phyloP scores from a whole-genome alignment of 2,888 invertebrate genomes.

The Argynnis bischoffii region DNA sequence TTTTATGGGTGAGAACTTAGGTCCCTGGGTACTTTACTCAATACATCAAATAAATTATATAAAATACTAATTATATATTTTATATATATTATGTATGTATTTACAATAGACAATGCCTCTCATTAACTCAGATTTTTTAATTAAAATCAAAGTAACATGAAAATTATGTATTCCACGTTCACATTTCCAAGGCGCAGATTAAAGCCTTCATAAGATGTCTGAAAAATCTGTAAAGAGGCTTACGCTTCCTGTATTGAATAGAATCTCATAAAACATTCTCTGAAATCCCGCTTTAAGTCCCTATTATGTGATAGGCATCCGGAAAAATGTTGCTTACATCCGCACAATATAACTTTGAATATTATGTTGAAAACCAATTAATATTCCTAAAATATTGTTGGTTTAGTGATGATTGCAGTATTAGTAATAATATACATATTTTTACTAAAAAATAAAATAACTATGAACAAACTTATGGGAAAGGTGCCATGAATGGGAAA shows the following conservation, averaged over 20 bases:
- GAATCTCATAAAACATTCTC: conserved; percentile 60
- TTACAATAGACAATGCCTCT: neutral
- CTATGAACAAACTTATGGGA: too few relatives aligned
- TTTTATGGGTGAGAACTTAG: too few relatives aligned
- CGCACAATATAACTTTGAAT: conserved; percentile 29
- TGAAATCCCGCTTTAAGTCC: conserved; percentile 53
- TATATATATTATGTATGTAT: too few relatives aligned
- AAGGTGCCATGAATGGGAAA: too few relatives aligned
- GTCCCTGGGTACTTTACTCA: too few relatives aligned
- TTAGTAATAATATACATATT: too few relatives aligned
- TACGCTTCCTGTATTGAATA: conserved; percentile 59
- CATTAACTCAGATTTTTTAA: neutral
- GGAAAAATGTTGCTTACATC: conserved; percentile 38
- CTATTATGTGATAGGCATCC: conserved; percentile 48
- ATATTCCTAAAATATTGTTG: neutral
- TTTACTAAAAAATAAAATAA: too few relatives aligned
- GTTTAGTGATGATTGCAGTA: too few relatives aligned
- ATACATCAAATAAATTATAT: too few relatives aligned
- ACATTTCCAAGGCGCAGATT: conserved; percentile 56
- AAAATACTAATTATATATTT: too few relatives aligned
- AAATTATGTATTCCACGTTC: conserved; percentile 54
- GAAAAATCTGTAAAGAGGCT: conserved; percentile 65
- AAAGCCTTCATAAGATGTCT: conserved; percentile 60
- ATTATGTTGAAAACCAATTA: neutral
- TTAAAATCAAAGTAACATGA: neutral